Percentiles rank a stretch among this genome's conserved stretches.
phyloP scores from a whole-genome alignment of 2,888 invertebrate species.

The Drosophila villosipedis region DNA sequence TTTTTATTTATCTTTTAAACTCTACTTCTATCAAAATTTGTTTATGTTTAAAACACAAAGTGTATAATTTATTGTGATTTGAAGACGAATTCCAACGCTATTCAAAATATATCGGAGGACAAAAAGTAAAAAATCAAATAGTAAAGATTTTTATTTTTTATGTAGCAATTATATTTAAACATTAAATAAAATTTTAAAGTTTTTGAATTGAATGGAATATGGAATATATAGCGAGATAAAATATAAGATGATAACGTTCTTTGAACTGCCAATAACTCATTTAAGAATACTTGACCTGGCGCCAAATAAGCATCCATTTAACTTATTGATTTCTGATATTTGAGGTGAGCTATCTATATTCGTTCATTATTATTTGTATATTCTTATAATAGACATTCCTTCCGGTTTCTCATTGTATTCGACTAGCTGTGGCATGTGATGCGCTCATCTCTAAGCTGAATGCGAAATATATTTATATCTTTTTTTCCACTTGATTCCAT shows the following conservation, averaged over 20 bases:
- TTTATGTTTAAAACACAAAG: background rate
- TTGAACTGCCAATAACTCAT: background rate
- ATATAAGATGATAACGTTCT: background rate
- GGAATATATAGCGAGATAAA: background rate
- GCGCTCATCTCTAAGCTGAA: conserved; percentile 14
- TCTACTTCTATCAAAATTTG: too few relatives aligned
- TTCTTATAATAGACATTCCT: background rate
- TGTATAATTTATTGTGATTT: background rate
- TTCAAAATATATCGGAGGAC: background rate
- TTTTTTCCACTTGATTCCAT: background rate
- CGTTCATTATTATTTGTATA: background rate
- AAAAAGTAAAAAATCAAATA: background rate
- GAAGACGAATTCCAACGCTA: background rate
- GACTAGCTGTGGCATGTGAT: background rate
- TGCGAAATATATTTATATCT: conserved; percentile 14
- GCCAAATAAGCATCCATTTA: background rate
- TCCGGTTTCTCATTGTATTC: background rate
- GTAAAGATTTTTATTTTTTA: background rate
- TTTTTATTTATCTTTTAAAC: too few relatives aligned
- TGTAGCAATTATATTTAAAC: too few relatives aligned
- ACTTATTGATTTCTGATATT: background rate
- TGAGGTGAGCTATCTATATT: background rate
- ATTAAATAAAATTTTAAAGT: background rate
- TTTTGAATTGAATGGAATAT: background rate
- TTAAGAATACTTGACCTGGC: background rate